phyloP scores from a whole-genome alignment of 2,797 vertebrate genomes.

The Melanotaenia parkinsoni region DNA sequence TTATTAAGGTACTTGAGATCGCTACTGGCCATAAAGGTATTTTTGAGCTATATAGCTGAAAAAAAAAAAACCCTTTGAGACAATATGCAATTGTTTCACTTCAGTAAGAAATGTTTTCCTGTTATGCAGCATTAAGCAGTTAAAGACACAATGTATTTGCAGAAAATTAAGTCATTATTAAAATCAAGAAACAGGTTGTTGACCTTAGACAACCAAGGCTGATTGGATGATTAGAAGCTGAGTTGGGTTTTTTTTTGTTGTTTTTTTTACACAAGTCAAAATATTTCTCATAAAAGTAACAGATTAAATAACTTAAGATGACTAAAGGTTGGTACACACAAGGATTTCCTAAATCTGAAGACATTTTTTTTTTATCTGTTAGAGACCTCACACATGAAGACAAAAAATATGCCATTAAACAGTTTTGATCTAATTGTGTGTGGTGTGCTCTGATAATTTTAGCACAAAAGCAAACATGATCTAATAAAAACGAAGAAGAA shows the following conservation, averaged over 20 bases:
- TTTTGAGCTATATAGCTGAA: not conserved
- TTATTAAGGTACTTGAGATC: too few species aligned
- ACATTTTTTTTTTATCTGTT: too few species aligned
- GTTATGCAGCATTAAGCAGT: not conserved
- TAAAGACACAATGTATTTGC: not conserved
- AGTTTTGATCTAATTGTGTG: too few species aligned
- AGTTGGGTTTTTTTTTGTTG: not conserved
- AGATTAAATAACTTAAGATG: not conserved
- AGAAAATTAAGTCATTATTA: not conserved
- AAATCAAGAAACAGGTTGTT: not conserved
- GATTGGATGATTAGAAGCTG: not conserved
- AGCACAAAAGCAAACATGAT: too few species aligned
- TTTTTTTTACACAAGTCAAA: not conserved
- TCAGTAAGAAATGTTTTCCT: not conserved
- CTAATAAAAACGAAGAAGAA: too few species aligned
- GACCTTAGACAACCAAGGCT: not conserved
- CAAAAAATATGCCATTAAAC: too few species aligned
- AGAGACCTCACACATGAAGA: too few species aligned
- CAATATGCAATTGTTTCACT: not conserved
- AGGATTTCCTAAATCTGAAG: too few species aligned
- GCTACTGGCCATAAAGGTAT: not conserved
- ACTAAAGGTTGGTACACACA: not conserved
- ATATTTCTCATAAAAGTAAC: not conserved
- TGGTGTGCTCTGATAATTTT: too few species aligned
- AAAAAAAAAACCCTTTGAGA: not conserved